Conservation (phyloP, 2,888 invertebrate species). For the Trichopoda pennipes region DNA sequence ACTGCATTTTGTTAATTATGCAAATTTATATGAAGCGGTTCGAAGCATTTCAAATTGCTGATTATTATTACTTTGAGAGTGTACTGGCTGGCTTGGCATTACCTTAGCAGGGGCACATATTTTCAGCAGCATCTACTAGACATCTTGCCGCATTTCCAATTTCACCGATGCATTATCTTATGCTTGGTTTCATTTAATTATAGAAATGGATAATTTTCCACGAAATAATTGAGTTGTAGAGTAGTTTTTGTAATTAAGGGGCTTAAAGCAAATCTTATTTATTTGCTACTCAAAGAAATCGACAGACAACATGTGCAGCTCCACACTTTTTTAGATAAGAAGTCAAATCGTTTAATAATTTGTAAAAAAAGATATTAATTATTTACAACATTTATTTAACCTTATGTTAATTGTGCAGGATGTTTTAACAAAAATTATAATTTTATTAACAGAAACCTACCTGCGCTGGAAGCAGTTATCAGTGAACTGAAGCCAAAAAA, state of each 20-base stretch:
- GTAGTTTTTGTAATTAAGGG: slow-evolving; percentile 8
- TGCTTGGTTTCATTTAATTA: slow-evolving; percentile 79
- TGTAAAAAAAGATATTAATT: no score
- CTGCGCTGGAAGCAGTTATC: no score
- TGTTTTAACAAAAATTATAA: no score
- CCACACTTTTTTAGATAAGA: no score
- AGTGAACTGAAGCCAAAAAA: no score
- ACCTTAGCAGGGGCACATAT: not conserved
- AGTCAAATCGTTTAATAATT: no score
- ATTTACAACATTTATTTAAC: no score
- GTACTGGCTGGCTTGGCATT: not conserved
- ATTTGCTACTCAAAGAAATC: not conserved
- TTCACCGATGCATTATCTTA: slow-evolving; percentile 75
- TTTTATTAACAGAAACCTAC: no score
- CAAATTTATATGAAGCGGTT: slow-evolving; percentile 74
- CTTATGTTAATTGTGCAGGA: no score
- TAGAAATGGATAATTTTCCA: slow-evolving; percentile 69
- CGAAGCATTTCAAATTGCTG: slow-evolving; percentile 63
- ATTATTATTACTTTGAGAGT: slow-evolving; percentile 17
- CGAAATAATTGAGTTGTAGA: slow-evolving; percentile 33
- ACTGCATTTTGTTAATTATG: slow-evolving; percentile 46
- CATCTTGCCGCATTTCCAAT: slow-evolving; percentile 73
- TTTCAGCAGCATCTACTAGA: slow-evolving; percentile 37
- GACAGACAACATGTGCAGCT: not conserved
- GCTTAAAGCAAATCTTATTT: not conserved